These are phyloP conservation scores for Tricholauxania praeusta DNA, from an alignment of 2,888 invertebrate genomes.

Conservation along the genomic window DNA sequence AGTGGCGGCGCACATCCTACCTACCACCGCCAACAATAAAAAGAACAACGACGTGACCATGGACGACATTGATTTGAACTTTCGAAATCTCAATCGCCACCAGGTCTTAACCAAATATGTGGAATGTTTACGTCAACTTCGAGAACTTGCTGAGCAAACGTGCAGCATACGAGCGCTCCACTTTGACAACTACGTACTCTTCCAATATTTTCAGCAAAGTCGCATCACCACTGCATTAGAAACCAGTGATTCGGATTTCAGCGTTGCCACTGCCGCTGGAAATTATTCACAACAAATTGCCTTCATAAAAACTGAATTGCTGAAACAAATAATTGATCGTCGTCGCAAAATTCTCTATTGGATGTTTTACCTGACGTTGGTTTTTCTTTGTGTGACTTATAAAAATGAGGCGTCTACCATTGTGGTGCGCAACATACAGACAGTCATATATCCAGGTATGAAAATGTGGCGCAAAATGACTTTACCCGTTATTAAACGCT, in stretches of 20 bases:
- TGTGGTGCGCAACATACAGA: slow-evolving; percentile 80
- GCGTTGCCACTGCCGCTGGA: slow-evolving; percentile 18
- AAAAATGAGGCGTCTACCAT: slow-evolving; percentile 75
- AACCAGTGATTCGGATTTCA: not conserved
- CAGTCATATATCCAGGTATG: slow-evolving; percentile 84
- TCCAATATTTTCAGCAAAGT: slow-evolving; percentile 70
- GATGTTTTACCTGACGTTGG: slow-evolving; percentile 60
- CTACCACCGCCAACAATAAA: not conserved
- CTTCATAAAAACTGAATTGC: slow-evolving; percentile 66
- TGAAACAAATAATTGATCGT: slow-evolving; percentile 67
- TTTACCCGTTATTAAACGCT: slow-evolving; percentile 80
- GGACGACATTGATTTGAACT: slow-evolving; percentile 47
- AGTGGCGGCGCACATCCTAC: no score
- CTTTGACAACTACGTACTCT: slow-evolving; percentile 72
- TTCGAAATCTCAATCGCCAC: slow-evolving; percentile 45
- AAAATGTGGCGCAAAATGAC: slow-evolving; percentile 78
- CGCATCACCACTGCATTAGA: slow-evolving; percentile 38
- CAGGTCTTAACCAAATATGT: slow-evolving; percentile 70
- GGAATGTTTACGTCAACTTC: slow-evolving; percentile 72
- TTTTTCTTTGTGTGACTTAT: slow-evolving; percentile 69
- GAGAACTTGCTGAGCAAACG: slow-evolving; percentile 70
- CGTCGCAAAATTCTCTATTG: slow-evolving; percentile 65
- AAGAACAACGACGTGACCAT: slow-evolving; percentile 29
- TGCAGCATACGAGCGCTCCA: slow-evolving; percentile 74
- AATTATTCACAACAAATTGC: slow-evolving; percentile 51